Evolutionary conservation across 2,797 vertebrate genomes (phyloP), one percentile per base, ranked within the genome.

Genomic region (Catostomus latipinnis): DNA sequence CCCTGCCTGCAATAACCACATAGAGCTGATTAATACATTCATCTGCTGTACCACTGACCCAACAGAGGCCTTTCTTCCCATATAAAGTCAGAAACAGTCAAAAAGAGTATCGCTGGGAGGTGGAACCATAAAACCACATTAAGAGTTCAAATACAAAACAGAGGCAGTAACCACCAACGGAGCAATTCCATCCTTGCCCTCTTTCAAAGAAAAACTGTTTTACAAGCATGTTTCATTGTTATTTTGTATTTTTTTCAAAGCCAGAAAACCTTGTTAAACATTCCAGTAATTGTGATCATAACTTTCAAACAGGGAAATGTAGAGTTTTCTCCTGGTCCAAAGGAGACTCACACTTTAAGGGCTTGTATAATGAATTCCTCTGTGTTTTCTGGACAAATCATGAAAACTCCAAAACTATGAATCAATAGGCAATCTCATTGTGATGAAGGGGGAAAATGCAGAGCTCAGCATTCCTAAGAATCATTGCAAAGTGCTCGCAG

Each of bases 381-480:
- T 34, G 61, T 34, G 34, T 63, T 76, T 77, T 84, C 70, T 78
- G 63, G 66, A 67, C 62, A 76, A 83, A 78, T 48, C 6, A 16
- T 60, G 52, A 70, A 69, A 80, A 79, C 10, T 16, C n/a, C 45
- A 71, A 50, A 84, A 66, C 70, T 1, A 8, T 79, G 22, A 72
- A 82, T 85, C 85, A 86, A 86, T 77, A 57, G 69, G 34, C 68
- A 74, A 78, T 66, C 65, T 71, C 58, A 52, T 67, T 74, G 62
- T 56, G 10, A 43, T 66, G 53, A 62, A 11, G 72, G n/a, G 46
- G 43, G 52, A 82, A 76, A 78, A 61, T 69, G 72, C 83, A 71
- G 53, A 48, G 65, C 69, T 86, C 65, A 79, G 81, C 81, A 61
- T 49, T 75, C 80, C 65, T 11, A 69, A 63, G 56, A 82, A 76